Evolutionary conservation across 2,888 invertebrate genomes (phyloP).

Genomic region (Mythimna vitellina): DNA sequence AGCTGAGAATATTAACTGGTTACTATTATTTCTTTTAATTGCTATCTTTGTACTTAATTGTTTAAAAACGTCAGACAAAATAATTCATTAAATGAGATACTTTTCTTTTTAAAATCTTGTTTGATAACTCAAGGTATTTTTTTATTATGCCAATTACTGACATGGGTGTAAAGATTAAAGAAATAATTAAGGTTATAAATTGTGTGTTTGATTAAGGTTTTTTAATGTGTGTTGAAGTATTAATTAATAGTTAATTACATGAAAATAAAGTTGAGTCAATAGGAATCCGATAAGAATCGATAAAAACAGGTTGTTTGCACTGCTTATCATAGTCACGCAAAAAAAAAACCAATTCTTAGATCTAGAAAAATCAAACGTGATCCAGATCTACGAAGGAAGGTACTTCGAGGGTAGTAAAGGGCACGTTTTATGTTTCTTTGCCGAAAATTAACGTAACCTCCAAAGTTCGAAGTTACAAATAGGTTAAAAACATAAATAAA

Average conservation of each 20-base stretch:
- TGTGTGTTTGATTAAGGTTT: neutral
- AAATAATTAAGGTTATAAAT: neutral
- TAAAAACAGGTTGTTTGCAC: conserved; percentile 30
- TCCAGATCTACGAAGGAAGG: neutral
- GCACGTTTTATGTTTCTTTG: conserved; percentile 3
- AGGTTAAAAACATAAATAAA: conserved; percentile 50
- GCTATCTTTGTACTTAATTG: neutral
- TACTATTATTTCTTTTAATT: conserved; percentile 18
- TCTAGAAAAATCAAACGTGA: neutral
- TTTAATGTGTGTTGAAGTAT: neutral
- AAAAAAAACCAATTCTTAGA: conserved; percentile 13
- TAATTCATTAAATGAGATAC: neutral
- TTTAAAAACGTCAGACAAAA: neutral
- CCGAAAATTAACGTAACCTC: conserved; percentile 50
- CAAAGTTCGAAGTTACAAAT: conserved; percentile 37
- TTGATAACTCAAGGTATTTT: neutral
- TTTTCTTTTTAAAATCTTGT: conserved; percentile 21
- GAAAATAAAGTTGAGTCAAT: conserved; percentile 23
- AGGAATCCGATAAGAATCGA: conserved; percentile 55
- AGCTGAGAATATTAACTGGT: conserved; percentile 15
- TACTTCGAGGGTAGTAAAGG: conserved; percentile 12
- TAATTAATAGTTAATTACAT: neutral
- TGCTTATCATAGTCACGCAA: conserved; percentile 8
- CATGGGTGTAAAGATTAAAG: neutral
- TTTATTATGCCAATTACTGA: neutral